Evolutionary conservation across 1,140 invertebrate species (phyloP).

Genomic region (Oscheius sp.): DNA sequence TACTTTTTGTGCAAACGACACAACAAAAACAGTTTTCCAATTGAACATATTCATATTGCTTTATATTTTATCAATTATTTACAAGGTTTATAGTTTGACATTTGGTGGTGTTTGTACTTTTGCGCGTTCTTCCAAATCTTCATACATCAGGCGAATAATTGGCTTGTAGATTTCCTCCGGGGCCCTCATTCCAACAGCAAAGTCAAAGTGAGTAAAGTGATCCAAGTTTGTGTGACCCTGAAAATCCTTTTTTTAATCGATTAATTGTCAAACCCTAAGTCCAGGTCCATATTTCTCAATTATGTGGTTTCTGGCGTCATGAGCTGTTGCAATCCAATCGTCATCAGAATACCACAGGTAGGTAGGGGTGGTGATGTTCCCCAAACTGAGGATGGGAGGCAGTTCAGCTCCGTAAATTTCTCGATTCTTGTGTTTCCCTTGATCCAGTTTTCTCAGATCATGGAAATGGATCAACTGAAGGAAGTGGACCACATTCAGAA

Average conservation of each 20-base stretch:
- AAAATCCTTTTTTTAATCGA: neutral
- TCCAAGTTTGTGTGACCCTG: conserved; percentile 14
- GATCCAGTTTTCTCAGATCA: conserved; percentile 17
- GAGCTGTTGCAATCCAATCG: neutral
- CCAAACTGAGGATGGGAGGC: conserved; percentile 1
- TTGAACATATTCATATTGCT: too few relatives aligned
- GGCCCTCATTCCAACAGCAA: conserved; percentile 48
- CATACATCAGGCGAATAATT: conserved; percentile 37
- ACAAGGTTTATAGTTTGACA: too few relatives aligned
- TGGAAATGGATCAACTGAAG: conserved; percentile 23
- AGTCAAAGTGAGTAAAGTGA: conserved; percentile 54
- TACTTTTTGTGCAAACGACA: too few relatives aligned
- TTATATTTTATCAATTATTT: too few relatives aligned
- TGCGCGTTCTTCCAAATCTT: neutral
- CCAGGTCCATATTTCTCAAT: conserved; percentile 51
- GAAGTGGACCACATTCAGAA: conserved; percentile 31
- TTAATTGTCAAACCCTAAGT: conserved; percentile 31
- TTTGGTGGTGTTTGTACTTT: too few relatives aligned
- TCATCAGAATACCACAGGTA: conserved; percentile 1
- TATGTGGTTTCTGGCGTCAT: conserved; percentile 13
- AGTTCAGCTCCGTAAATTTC: conserved; percentile 2
- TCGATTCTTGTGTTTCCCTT: neutral
- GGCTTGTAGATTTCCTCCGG: conserved; percentile 46
- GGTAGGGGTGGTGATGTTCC: neutral
- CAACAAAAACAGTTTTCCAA: too few relatives aligned